Base-by-base conservation (phyloP, 2,888 invertebrate genomes). In the Cephus sareptanus region DNA sequence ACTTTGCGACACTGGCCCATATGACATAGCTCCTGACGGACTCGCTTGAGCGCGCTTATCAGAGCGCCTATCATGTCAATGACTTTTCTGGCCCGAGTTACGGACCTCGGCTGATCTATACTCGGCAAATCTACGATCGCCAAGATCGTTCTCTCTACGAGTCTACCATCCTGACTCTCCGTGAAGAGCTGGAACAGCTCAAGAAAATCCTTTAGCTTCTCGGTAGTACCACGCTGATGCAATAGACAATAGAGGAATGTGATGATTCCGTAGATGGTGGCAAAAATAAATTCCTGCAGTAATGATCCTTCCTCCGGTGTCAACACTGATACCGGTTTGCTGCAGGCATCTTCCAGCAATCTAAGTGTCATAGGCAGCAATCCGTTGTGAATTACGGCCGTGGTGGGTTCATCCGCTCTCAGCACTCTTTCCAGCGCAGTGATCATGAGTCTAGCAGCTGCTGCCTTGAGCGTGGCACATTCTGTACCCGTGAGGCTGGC, bases 311-410 rank as follows among this genome's bases (percentile, higher is more conserved):
- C 94, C 79, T 92, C 90, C 0, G 85, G 82, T 1, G 83, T 85
- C 11, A 81, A 23, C 2, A 81, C 80, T 0, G 74, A 69, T 0
- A 83, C 82, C 12, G 89, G 88, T 76, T 90, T 91, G 70, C 87
- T 85, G 75, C 92, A 90, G 1, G 93, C 93, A 79, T 94, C 94
- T 85, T 94, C 94, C 30, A 94, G 86, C 70, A 95, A 89, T 80
- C 94, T 90, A 12, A 94, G 89, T 71, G 94, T 92, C 93, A 94
- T 94, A 4, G 94, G 94, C n/a, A 95, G 84, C 35, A 94, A 92
- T 0, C 94, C 94, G 84, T 93, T 94, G 83, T 94, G 93, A 73
- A 94, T 94, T 4, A 94, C 90, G 3, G 90, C 89, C 76, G 93
- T 93, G 70, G 93, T 93, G 77, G 93, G 93, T 12, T 94, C 92